Evolutionary conservation across 2,113 vertebrate species (phyloP), one percentile per base, ranked within the genome.

Genomic region (Ploceus nigricollis): DNA sequence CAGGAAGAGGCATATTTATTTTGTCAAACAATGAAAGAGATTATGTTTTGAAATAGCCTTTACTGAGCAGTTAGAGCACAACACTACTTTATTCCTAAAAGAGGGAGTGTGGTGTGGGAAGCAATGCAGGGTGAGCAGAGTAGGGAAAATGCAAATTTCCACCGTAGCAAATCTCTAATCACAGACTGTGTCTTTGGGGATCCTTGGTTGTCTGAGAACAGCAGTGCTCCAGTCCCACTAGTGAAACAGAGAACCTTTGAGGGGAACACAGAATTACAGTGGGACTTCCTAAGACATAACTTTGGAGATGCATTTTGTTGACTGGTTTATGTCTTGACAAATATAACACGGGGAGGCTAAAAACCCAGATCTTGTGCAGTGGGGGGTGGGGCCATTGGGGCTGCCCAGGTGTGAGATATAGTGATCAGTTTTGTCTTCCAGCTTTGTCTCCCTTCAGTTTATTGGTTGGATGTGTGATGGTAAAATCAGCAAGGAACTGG

Each of bases 1-100:
- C n/a, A 82, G 81, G 58, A 89, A 48, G 42, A 91, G 64, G 11
- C 23, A 66, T 45, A 63, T 93, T 96, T 96, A 54, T 90, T 96
- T 91, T 66, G 63, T 70, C 70, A 70, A 82, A 69, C 27, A 71
- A 54, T 50, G 51, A 76, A 85, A 63, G 65, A 90, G 30, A 87
- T 57, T 50, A 68, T 45, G 25, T 58, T 91, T 87, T 57, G 40
- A 91, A 96, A 65, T 33, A 61, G 48, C 35, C 31, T 85, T 82
- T 89, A 69, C 77, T 63, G 70, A 94, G 73, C 47, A 87, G 57
- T n/a, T 72, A 61, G 39, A 76, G 57, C 44, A 65, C 35, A 81
- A 37, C 19, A 4, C 7, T 35, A 3, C 31, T 80, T 91, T 65
- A 53, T 63, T 92, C 25, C 61, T 80, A n/a, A 50, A 88, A 76